Base-by-base conservation (phyloP, 2,888 invertebrate species). In the Lacanobia wlatinum region DNA sequence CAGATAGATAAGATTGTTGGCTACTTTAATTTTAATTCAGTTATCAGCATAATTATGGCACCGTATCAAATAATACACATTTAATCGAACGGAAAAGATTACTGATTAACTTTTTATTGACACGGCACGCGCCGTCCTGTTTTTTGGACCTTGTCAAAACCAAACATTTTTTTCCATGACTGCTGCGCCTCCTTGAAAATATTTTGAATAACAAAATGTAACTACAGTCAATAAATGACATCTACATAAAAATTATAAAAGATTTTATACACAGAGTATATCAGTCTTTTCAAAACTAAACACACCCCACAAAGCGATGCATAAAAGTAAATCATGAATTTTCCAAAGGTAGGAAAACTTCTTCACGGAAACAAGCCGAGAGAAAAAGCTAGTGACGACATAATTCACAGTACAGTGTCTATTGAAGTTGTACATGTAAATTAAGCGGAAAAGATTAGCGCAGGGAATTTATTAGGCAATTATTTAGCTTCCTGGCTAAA, bases 381-480 rank as follows among this genome's bases (percentile, higher is more conserved):
- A 70, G 53, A 46, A 80, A 80, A 70, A 53, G n/a, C 52, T 68
- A 73, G 53, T 75, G 23, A 66, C 72, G 52, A 62, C 70, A 74
- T 78, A 77, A 76, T 71, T 84, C 73, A 56, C 62, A 48, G 48
- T 62, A 75, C 73, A 82, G 81, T 81, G 77, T 73, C 72, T 80
- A 87, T 84, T 84, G 79, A 82, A 86, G 69, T 78, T 80, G 73
- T 66, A 81, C 79, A 80, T 80, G 73, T 80, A 85, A 87, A 87
- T 84, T 86, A 87, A 87, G 82, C 73, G 63, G 70, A 73, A 68
- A 75, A 88, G 88, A 88, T 89, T 88, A 88, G 79, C 78, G 71
- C 70, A 61, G 66, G 67, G 63, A 88, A 89, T 89, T 89, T 89
- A 89, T 89, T 82, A 83, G 80, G 85, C 86, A 86, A 87, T 88